Conservation (phyloP, 2,888 invertebrate genomes). For the Standfussiana lucernea region DNA sequence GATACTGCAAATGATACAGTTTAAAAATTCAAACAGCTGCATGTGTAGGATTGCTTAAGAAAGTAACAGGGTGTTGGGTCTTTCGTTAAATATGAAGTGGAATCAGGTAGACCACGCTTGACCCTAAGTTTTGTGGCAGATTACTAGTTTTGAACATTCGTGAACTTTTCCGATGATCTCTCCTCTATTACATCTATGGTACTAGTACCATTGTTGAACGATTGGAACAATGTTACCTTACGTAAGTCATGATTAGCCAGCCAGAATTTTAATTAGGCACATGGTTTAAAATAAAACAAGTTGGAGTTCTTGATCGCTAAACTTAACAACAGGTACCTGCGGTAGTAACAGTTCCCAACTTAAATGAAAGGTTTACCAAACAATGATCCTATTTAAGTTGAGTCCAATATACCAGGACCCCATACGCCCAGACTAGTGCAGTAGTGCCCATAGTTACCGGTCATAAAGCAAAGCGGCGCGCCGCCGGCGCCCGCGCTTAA, state of each 20-base stretch:
- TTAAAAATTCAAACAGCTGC: conserved; percentile 34
- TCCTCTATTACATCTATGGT: background rate
- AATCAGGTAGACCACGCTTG: background rate
- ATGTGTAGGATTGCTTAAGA: conserved; percentile 6
- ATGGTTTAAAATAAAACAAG: conserved; percentile 10
- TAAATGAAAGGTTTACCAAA: conserved; percentile 47
- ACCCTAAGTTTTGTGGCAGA: background rate
- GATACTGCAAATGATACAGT: conserved; percentile 46
- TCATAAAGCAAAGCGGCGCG: conserved; percentile 65
- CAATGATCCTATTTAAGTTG: conserved; percentile 49
- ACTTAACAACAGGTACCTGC: conserved; percentile 28
- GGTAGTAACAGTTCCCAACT: conserved; percentile 11
- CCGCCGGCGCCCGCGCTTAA: conserved; percentile 65
- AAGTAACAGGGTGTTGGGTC: background rate
- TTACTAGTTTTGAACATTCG: background rate
- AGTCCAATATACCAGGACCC: conserved; percentile 54
- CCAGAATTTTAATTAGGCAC: background rate
- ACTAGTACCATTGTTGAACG: background rate
- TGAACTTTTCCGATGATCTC: background rate
- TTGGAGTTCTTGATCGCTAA: background rate
- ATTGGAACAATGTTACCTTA: background rate
- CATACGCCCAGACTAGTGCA: conserved; percentile 56
- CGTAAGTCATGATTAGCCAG: background rate
- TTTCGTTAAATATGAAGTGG: background rate
- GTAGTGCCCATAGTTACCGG: conserved; percentile 56